phyloP scores from a whole-genome alignment of 2,113 vertebrate species.

The Carassius auratus region DNA sequence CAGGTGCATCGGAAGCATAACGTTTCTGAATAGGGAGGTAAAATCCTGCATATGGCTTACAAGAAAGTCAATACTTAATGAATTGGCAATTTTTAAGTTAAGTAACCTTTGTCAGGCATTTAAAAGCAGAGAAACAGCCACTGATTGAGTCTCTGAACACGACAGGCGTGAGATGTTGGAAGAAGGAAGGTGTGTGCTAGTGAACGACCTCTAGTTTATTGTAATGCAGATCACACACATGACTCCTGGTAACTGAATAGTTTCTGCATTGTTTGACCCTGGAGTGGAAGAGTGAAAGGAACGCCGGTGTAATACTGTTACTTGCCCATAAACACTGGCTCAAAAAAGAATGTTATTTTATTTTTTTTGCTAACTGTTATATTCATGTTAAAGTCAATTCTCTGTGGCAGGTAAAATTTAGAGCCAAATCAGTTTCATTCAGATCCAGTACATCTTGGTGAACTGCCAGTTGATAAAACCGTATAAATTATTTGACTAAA shows the following conservation, averaged over 20 bases:
- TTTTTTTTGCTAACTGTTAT: not conserved
- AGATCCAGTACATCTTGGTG: not conserved
- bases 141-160: not conserved
- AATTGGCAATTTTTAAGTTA: not conserved
- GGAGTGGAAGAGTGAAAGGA: not conserved
- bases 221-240: not conserved
- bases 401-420: not conserved
- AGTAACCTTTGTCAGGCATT: not conserved
- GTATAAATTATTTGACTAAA: not conserved
- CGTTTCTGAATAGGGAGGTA: not conserved
- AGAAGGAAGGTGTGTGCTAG: not conserved
- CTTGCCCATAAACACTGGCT: slow-evolving; percentile 2
- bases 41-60: not conserved
- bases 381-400: not conserved
- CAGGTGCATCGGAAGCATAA: not conserved
- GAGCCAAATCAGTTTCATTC: not conserved
- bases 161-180: not conserved
- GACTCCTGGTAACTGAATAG: slow-evolving; percentile 15
- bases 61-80: not conserved
- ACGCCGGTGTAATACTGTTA: not conserved
- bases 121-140: not conserved
- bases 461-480: not conserved
- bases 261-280: slow-evolving; percentile 28
- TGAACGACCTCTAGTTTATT: slow-evolving; percentile 11
- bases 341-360: not conserved